phyloP scores from a whole-genome alignment of 2,797 vertebrate species.

The Trematomus bernacchii region DNA sequence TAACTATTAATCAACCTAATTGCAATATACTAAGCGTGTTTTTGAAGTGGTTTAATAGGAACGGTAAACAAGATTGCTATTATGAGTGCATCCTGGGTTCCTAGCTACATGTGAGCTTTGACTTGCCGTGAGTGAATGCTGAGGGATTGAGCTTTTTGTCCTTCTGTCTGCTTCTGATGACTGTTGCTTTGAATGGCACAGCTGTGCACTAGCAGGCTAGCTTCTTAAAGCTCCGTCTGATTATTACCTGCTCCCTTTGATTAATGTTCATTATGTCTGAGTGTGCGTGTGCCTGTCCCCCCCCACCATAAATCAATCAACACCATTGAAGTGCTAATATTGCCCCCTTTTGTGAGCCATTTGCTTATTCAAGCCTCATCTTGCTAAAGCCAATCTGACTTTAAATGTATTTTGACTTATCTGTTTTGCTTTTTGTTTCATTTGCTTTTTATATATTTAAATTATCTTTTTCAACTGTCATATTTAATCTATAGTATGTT shows the following conservation, averaged over 20 bases:
- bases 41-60: conserved; percentile 29
- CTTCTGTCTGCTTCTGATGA: conserved; percentile 48
- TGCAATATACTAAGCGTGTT: conserved; percentile 10
- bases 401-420: conserved; percentile 59
- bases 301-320: conserved; percentile 74
- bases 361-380: conserved; percentile 69
- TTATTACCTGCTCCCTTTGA: conserved; percentile 77
- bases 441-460: conserved; percentile 36
- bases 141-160: conserved; percentile 60
- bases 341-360: conserved; percentile 57
- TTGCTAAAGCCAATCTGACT: conserved; percentile 55
- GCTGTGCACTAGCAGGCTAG: conserved; percentile 64
- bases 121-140: conserved; percentile 27
- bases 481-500: conserved; percentile 1
- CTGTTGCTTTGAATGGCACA: conserved; percentile 69
- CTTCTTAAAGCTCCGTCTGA: conserved; percentile 70
- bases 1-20: conserved; percentile 6
- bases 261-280: conserved; percentile 71
- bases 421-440: conserved; percentile 41
- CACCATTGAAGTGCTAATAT: conserved; percentile 77
- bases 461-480: conserved; percentile 5
- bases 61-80: conserved; percentile 13
- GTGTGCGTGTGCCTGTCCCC: conserved; percentile 13
- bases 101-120: conserved; percentile 15
- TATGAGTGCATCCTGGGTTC: conserved; percentile 27